Conservation (phyloP, 2,113 vertebrate genomes). For the Lampris incognitus region DNA sequence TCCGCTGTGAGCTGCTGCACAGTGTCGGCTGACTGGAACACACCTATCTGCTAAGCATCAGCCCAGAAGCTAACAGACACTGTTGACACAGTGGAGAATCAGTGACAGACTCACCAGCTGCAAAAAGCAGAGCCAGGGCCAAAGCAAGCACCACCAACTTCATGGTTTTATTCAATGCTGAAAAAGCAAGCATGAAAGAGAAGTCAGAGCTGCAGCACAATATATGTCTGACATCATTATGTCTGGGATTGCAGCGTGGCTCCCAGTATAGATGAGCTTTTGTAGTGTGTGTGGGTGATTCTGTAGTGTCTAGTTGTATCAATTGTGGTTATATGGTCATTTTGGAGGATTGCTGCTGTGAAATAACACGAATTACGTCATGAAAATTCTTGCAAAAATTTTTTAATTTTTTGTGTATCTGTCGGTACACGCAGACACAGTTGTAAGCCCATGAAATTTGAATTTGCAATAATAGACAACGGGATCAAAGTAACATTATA, state of each 20-base stretch:
- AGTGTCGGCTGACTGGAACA: not conserved
- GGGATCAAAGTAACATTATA: not conserved
- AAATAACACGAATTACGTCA: not conserved
- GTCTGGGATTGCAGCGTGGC: not conserved
- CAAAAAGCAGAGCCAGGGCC: slow-evolving; percentile 63
- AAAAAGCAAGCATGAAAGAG: slow-evolving; percentile 20
- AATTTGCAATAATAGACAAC: too few species aligned
- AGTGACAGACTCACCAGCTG: slow-evolving; percentile 76
- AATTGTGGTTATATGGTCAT: too few species aligned
- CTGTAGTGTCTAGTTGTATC: not conserved
- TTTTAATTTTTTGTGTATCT: not conserved
- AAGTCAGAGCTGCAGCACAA: slow-evolving; percentile 33
- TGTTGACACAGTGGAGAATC: slow-evolving; percentile 63
- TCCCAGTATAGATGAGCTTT: not conserved
- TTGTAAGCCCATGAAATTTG: too few species aligned
- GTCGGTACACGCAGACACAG: not conserved
- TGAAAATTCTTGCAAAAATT: not conserved
- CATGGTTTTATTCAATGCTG: slow-evolving; percentile 63
- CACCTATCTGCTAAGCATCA: slow-evolving; percentile 28
- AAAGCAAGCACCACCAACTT: slow-evolving; percentile 71
- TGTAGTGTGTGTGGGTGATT: not conserved
- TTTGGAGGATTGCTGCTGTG: not conserved
- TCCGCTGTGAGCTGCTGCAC: not conserved
- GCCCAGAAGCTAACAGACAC: slow-evolving; percentile 5
- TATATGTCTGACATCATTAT: not conserved